phyloP scores from a whole-genome alignment of 2,797 vertebrate species.

The Danio kyathit region DNA sequence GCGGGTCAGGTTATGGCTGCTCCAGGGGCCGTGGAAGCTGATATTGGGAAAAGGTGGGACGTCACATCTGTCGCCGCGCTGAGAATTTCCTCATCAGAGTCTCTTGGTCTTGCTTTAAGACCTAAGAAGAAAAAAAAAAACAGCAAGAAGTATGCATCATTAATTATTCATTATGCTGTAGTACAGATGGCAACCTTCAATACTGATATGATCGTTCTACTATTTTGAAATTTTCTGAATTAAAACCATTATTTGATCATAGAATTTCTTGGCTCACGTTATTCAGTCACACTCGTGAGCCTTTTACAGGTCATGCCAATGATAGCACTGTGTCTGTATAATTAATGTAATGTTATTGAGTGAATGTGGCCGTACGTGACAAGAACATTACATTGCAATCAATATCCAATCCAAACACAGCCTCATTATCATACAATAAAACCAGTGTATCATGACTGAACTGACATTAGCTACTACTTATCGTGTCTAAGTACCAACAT shows the following conservation, averaged over 20 bases:
- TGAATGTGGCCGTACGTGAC: conserved; percentile 15
- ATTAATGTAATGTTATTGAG: conserved; percentile 29
- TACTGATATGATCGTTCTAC: background rate
- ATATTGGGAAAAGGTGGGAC: background rate
- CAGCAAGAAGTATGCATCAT: conserved; percentile 5
- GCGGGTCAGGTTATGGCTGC: conserved; percentile 20
- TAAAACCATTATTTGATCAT: background rate
- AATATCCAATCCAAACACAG: conserved; percentile 40
- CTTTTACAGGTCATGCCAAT: background rate
- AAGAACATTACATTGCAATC: conserved; percentile 30
- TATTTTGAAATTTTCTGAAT: background rate
- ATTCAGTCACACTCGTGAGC: background rate
- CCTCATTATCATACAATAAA: conserved; percentile 13
- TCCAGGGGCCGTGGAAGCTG: conserved; percentile 16
- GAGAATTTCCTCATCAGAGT: conserved; percentile 34
- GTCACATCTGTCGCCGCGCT: conserved; percentile 33
- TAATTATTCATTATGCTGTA: conserved; percentile 18
- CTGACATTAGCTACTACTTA: conserved; percentile 10
- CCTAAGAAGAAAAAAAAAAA: conserved; percentile 15
- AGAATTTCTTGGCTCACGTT: background rate
- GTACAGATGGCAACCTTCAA: background rate
- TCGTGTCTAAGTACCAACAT: background rate
- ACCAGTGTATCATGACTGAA: conserved; percentile 20
- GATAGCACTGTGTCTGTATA: conserved; percentile 4
- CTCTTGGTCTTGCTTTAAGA: conserved; percentile 22